phyloP scores from a whole-genome alignment of 2,888 invertebrate genomes.

The Sericinus montela region DNA sequence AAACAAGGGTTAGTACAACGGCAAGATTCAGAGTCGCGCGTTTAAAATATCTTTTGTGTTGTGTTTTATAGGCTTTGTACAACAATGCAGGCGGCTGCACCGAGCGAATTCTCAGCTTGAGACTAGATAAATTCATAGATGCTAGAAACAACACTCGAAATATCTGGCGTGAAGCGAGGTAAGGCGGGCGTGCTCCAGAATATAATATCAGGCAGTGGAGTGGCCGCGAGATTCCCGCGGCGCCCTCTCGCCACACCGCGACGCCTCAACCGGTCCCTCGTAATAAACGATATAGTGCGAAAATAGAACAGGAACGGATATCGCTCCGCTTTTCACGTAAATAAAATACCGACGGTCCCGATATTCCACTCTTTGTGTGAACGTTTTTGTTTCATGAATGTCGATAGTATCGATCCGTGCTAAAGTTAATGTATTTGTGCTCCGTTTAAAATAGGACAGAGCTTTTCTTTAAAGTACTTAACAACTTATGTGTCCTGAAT shows the following conservation, averaged over 20 bases:
- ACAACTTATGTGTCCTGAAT: no score
- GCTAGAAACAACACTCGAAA: slow-evolving; percentile 75
- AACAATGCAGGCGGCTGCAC: slow-evolving; percentile 66
- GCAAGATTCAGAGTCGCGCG: not conserved
- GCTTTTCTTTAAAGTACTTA: no score
- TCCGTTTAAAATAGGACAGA: no score
- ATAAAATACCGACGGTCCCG: slow-evolving; percentile 66
- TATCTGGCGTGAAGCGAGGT: slow-evolving; percentile 74
- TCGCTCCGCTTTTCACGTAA: slow-evolving; percentile 59
- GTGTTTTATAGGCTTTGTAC: slow-evolving; percentile 32
- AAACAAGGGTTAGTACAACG: not conserved
- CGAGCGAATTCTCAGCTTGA: slow-evolving; percentile 64
- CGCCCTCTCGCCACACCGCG: slow-evolving; percentile 30
- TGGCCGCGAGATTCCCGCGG: slow-evolving; percentile 53
- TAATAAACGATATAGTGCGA: slow-evolving; percentile 71
- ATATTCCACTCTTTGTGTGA: slow-evolving; percentile 52
- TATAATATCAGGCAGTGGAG: slow-evolving; percentile 75
- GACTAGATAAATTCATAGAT: slow-evolving; percentile 74
- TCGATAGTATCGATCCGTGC: slow-evolving; percentile 57
- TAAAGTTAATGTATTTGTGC: slow-evolving; percentile 43
- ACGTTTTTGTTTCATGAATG: slow-evolving; percentile 57
- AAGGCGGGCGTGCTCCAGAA: slow-evolving; percentile 77
- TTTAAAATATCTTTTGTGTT: slow-evolving; percentile 4
- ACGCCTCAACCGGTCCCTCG: slow-evolving; percentile 45
- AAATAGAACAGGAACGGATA: slow-evolving; percentile 69